Evolutionary conservation across 2,797 vertebrate species (phyloP), one percentile per base, ranked within the genome.

Genomic region (Miichthys miiuy): DNA sequence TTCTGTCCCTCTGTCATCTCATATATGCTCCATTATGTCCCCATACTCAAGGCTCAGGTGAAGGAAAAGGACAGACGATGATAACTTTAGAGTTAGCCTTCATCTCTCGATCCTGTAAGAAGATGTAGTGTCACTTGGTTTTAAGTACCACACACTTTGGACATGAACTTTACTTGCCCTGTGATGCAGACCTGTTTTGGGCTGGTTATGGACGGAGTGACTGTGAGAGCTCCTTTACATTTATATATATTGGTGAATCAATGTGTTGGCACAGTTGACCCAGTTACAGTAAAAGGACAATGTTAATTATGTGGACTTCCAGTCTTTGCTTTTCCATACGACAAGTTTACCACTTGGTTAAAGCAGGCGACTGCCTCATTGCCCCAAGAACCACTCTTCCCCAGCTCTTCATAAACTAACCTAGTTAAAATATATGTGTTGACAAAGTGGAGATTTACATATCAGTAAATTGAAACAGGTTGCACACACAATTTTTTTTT

Each of bases 81-180:
- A 61, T 63, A 47, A 38, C 30, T 58, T 47, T 48, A 58, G 23
- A 41, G 4, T 70, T 4, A 47, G 51, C 75, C 75, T 64, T 63
- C 67, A 21, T 70, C 51, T 42, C 20, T 41, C 42, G 18, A 60
- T 25, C 13, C 34, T 57, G 64, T 41, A 57, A 42, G 58, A 64
- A 64, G 60, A 77, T 50, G 20, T 42, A 71, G 34, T 46, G 61
- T 52, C 46, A 44, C 20, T 58, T 1, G 5, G 21, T 41, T n/a
- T 52, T 34, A n/a, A 52, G 18, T 30, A 20, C 23, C 65, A 42
- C 21, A 50, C 38, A 71, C 38, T 41, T n/a, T 63, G 42, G 27
- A 70, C 60, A 41, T 77, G 58, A 69, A 77, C 51, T 63, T 41
- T 25, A 42, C 46, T 21, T 20, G 44, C 44, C 34, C 44, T 48